Evolutionary conservation across 2,888 invertebrate species (phyloP), one percentile per base, ranked within the genome.

Genomic region (Catocala fraxini): DNA sequence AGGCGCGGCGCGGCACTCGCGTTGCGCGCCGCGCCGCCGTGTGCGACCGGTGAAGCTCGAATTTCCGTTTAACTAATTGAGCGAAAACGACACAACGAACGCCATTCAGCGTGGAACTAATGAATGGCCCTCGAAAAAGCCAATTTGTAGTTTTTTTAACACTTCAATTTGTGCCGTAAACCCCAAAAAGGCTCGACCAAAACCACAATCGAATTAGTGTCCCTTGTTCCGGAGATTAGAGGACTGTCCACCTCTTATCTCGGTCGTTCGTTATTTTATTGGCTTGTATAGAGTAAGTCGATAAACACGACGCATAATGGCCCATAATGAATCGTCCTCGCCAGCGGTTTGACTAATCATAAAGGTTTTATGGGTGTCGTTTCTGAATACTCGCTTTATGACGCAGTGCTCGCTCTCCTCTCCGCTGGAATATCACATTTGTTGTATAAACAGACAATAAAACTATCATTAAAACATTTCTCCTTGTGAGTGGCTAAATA

Each of bases 141-240:
- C 92, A 92, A 92, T 94, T 94, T 93, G 93, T 93, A 92, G 92
- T 93, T 94, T 94, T 93, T 94, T 93, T 91, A 89, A 92, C 90
- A 88, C 93, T 89, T 92, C 92, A 93, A 93, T 93, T 93, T 93
- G 94, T 93, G 93, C 90, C 91, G 89, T 92, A 92, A 91, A 92
- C 89, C 89, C 90, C 86, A 91, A 94, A 92, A 92, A 91, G 89
- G 85, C 87, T 89, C 89, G 85, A 87, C 91, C 91, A 88, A 93
- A 93, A 94, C 94, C 94, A 94, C 94, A 94, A 93, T 93, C 93
- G 92, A 94, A 94, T 94, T 94, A 94, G 94, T 93, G 93, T 93
- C 93, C 94, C 93, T 93, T 94, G 94, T 94, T 93, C 90, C 89
- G 90, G 90, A 94, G 94, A 94, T 94, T 94, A 93, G 92, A 92